Evolutionary conservation across 2,113 vertebrate species (phyloP).

Genomic region (Cavia aperea): DNA sequence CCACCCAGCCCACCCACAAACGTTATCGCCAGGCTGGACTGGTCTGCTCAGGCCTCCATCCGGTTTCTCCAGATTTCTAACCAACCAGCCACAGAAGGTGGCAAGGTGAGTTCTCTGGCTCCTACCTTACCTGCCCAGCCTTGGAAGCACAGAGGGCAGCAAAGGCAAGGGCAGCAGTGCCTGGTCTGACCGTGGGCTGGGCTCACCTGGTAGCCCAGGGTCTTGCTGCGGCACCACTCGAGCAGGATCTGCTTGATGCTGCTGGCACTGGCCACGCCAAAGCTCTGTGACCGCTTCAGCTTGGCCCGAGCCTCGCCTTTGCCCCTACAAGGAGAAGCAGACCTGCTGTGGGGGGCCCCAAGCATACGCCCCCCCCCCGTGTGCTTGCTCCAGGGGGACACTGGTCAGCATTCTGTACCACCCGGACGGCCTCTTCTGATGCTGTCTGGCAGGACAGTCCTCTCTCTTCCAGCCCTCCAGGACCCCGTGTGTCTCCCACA

Average conservation of each 20-base stretch:
- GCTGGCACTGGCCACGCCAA: conserved; percentile 88
- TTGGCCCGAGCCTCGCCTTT: conserved; percentile 85
- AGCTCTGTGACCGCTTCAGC: conserved; percentile 93
- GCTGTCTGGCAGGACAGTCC: not conserved
- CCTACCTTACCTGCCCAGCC: not conserved
- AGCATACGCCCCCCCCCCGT: not conserved
- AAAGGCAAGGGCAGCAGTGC: not conserved
- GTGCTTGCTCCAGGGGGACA: not conserved
- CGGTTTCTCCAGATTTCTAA: too few relatives aligned
- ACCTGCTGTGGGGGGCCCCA: not conserved
- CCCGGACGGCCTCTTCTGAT: not conserved
- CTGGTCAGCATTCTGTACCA: not conserved
- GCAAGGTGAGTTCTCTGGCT: not conserved
- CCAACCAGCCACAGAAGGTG: rapidly evolving
- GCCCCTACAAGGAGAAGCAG: conserved; percentile 74
- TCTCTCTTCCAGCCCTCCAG: not conserved
- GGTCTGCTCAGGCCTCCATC: not conserved
- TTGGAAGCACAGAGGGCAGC: too few relatives aligned
- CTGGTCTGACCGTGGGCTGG: rapidly evolving
- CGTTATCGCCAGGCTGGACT: not conserved
- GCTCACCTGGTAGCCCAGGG: conserved; percentile 90
- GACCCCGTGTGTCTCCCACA: not conserved
- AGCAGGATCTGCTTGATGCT: conserved; percentile 94
- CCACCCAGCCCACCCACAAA: not conserved
- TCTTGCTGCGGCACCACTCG: conserved; percentile 97